Base-by-base conservation (phyloP, 2,888 invertebrate species). In the Drosophila neutralis region DNA sequence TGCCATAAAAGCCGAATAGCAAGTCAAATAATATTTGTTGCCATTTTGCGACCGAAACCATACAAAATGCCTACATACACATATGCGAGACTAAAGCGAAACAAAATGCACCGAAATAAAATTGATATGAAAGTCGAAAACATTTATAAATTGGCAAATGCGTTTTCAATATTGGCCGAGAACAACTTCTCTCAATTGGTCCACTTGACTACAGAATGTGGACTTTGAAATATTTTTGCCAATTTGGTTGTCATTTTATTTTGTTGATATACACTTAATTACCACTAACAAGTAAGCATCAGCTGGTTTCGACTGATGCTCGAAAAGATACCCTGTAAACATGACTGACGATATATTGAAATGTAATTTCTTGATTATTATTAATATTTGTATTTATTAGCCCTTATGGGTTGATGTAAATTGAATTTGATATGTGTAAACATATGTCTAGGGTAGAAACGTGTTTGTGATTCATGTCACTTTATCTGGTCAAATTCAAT, bases 1-100 rank as follows among this genome's bases (percentile, higher is more conserved):
- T 85, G 80, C 80, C 86, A 62, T 85, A 78, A 81, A 84, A 82
- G 71, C 71, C 71, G 59, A 74, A 81, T 58, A 59, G 63, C 67
- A 78, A 69, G 63, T 59, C 61, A 70, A 73, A 73, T 73, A 67
- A 69, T 69, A 67, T 76, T 68, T 82, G 63, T 61, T 71, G 65
- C 63, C 60, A 54, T 61, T 76, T 65, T 85, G 80, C 52, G 18
- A 31, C 13, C 49, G n/a, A 68, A 42, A 35, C 29, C 51, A 52
- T 29, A 36, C 54, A 33, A 52, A 73, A 27, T 38, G 18, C 4
- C 38, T 18, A 38, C 38, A 38, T 7, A 18, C 13, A 35, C 5
- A 35, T n/a, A 4, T n/a, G 10, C 4, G n/a, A 40, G n/a, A n/a
- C 40, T n/a, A 21, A 21, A 7, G 21, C 52, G 45, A 62, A 62